These are phyloP conservation scores for Miniopterus natalensis DNA, from an alignment of 2,113 vertebrate genomes.

Conservation along the genomic window DNA sequence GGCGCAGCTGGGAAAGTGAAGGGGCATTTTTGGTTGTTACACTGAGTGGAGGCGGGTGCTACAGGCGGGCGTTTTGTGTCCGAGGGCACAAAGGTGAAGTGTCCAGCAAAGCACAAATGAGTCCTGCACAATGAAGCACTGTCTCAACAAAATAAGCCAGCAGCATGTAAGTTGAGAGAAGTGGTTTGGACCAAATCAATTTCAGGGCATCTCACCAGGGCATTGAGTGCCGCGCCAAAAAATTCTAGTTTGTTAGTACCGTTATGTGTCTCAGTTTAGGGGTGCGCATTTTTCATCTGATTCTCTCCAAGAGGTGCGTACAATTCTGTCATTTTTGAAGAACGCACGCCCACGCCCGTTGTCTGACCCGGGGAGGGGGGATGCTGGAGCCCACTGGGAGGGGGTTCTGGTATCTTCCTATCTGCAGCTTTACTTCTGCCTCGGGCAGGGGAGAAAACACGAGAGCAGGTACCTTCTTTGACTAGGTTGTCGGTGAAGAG, in stretches of 20 bases:
- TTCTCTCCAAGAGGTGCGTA: background rate
- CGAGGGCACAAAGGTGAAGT: background rate
- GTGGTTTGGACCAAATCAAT: background rate
- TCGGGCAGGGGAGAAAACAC: accelerated
- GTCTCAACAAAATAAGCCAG: background rate
- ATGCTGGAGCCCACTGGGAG: background rate
- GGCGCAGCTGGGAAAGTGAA: background rate
- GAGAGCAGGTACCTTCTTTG: conserved; percentile 92
- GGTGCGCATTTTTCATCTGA: background rate
- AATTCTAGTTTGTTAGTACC: background rate
- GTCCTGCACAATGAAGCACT: background rate
- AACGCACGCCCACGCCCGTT: background rate
- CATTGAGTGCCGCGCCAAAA: background rate
- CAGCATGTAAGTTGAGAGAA: background rate
- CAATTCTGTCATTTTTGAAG: background rate
- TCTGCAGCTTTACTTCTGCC: background rate
- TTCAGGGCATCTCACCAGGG: background rate
- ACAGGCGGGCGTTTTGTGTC: background rate
- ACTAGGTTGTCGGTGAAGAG: conserved; percentile 96
- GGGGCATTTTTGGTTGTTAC: background rate
- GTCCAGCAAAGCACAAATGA: background rate
- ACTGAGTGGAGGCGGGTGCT: background rate
- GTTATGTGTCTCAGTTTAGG: background rate
- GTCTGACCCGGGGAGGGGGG: background rate
- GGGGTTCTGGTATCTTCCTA: too few species aligned